Evolutionary conservation across 2,113 vertebrate genomes (phyloP), one percentile per base, ranked within the genome.

Genomic region (Proterorhinus semilunaris): DNA sequence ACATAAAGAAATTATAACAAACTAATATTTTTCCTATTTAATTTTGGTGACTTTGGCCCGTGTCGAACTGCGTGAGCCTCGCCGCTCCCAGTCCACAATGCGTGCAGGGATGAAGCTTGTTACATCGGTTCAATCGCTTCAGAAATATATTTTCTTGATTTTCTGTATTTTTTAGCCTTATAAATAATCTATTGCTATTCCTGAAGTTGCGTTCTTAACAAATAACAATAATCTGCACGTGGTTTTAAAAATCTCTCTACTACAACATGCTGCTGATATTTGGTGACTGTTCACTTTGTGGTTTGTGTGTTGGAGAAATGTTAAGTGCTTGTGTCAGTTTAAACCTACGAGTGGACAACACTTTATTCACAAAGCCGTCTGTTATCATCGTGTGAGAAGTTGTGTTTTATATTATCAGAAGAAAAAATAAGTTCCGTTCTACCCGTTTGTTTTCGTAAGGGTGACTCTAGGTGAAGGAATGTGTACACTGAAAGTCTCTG

Each of bases 21-120:
- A 86, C 83, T 89, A 84, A 88, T 87, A 83, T 89, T 88, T 85
- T 91, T 63, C 62, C 85, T 89, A 91, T 92, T 91, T 92, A 90
- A 87, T 90, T 91, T 89, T 90, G 92, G 92, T 93, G 93, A 93
- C 93, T 91, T 88, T 87, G 89, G 86, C 89, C 87, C 91, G 91
- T 86, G 83, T 93, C 90, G 87, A 87, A 93, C 90, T 88, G 75
- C 88, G 90, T 36, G 27, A 93, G 91, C 92, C 92, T 93, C 94
- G 77, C 83, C 27, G 92, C 93, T 91, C 92, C 90, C 77, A 84
- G 89, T 84, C 72, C 75, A 70, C 74, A 69, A 83, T 63, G 91
- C 74, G 89, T 90, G 92, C 92, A 92, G 93, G 93, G 94, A 94
- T 91, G 91, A 91, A 92, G 91, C 89, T 88, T 71, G 86, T 90